Percentiles rank a stretch among this genome's conserved stretches.
phyloP scores from a whole-genome alignment of 2,113 vertebrate species.

The Perca fluviatilis region DNA sequence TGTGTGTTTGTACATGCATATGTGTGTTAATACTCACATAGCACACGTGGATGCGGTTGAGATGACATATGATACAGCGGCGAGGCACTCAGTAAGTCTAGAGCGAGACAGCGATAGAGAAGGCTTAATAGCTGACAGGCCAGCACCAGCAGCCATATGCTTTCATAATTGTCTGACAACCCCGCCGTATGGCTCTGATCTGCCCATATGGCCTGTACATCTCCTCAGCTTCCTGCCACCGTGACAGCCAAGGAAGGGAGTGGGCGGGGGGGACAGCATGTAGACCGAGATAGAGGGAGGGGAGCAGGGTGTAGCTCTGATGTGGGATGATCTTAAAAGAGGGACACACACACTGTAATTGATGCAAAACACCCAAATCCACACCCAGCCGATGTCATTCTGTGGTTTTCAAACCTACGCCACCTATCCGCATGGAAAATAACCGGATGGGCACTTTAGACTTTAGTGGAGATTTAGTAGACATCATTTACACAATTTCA shows the following conservation, averaged over 20 bases:
- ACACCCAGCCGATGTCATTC: neutral
- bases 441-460: neutral
- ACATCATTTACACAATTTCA: no score
- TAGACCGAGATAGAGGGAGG: constrained; percentile 6
- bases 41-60: constrained; percentile 9
- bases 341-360: neutral
- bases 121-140: constrained; percentile 49
- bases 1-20: neutral
- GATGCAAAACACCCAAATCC: constrained; percentile 8
- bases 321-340: constrained; percentile 2
- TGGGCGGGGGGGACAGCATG: neutral
- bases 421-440: neutral
- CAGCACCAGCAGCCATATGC: constrained; percentile 62
- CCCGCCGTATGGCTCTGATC: constrained; percentile 47
- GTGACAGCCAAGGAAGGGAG: constrained; percentile 7
- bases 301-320: constrained; percentile 1
- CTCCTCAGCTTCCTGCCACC: constrained; percentile 41
- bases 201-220: constrained; percentile 39
- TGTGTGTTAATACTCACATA: neutral
- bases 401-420: neutral
- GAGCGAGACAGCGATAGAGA: constrained; percentile 27
- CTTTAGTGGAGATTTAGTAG: neutral
- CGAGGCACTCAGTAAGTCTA: constrained; percentile 24
- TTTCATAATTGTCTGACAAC: constrained; percentile 52
- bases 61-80: constrained; percentile 29